Percentiles rank a stretch among this genome's conserved stretches.
Conservation (phyloP, 2,113 vertebrate genomes). For the Burhinus bistriatus region DNA sequence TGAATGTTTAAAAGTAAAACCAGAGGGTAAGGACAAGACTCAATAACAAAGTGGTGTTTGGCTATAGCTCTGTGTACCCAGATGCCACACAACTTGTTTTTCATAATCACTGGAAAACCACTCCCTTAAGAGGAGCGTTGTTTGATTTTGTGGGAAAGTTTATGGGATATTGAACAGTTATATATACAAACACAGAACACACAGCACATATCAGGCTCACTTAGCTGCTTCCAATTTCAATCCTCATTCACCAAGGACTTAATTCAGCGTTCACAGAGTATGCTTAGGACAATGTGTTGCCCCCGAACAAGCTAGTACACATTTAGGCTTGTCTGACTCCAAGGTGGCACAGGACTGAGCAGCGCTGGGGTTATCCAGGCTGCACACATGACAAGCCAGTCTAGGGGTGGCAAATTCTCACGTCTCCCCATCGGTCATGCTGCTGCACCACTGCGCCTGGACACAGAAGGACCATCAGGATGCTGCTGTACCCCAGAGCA, state of each 20-base stretch:
- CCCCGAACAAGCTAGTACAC: neutral
- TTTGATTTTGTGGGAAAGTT: constrained; percentile 10
- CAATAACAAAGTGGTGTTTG: neutral
- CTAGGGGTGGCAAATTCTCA: neutral
- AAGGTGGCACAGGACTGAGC: neutral
- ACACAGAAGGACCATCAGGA: neutral
- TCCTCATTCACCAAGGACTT: neutral
- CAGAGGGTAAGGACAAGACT: neutral
- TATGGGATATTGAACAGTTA: neutral
- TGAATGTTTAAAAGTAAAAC: neutral
- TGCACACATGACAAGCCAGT: neutral
- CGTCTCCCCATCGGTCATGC: fast-evolving
- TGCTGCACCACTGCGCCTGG: neutral
- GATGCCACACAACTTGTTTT: neutral
- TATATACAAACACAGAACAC: neutral
- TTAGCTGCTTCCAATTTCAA: neutral
- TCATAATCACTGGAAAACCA: neutral
- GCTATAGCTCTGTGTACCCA: neutral
- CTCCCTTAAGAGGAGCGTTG: neutral
- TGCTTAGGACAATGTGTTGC: neutral
- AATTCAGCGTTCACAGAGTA: neutral
- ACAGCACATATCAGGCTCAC: neutral
- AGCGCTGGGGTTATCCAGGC: neutral
- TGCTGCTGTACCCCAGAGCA: neutral
- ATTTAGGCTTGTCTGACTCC: neutral